Conservation (phyloP, 2,113 vertebrate species). For the Antechinus stuartii region DNA sequence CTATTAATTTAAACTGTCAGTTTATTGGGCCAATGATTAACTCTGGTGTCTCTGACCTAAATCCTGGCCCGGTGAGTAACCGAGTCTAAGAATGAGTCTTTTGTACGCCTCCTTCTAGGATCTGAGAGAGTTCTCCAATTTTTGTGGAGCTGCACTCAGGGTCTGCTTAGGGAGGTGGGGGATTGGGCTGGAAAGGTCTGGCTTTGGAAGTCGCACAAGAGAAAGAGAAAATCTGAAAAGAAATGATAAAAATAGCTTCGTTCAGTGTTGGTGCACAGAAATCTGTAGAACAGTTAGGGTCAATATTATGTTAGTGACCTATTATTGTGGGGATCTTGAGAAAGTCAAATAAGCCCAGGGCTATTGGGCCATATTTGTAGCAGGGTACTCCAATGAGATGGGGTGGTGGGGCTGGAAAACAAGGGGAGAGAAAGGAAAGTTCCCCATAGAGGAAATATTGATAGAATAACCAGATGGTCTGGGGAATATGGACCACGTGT, state of each 20-base stretch:
- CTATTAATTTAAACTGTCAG: not conserved
- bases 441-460: not conserved
- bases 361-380: not conserved
- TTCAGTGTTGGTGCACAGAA: not conserved
- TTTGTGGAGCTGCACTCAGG: not conserved
- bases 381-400: not conserved
- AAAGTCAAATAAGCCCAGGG: not conserved
- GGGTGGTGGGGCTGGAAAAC: not conserved
- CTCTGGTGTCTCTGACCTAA: not conserved
- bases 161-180: not conserved
- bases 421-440: not conserved
- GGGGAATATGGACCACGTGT: not conserved
- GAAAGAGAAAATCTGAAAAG: not conserved
- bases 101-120: not conserved
- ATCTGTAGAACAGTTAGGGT: not conserved
- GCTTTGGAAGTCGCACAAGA: not conserved
- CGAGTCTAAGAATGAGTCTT: not conserved
- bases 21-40: not conserved
- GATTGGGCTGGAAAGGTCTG: not conserved
- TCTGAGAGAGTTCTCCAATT: not conserved
- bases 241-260: not conserved
- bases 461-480: not conserved
- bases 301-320: not conserved
- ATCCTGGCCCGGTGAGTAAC: not conserved
- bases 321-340: not conserved